Base-by-base conservation (phyloP, 2,113 vertebrate genomes). In the Speoplatyrhinus poulsoni region DNA sequence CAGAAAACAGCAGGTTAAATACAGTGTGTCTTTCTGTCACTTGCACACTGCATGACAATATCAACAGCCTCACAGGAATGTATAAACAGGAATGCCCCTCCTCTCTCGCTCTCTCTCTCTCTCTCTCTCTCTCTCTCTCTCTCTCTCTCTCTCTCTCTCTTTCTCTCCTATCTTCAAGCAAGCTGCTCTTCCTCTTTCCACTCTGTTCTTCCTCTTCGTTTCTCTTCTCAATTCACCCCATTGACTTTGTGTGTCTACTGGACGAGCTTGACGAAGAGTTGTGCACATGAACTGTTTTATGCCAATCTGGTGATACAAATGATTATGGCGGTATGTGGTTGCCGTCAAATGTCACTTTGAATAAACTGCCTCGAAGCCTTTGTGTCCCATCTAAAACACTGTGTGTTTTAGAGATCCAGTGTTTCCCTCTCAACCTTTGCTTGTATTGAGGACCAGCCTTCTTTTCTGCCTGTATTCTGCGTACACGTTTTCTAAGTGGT, bases 61-160 rank as follows among this genome's bases (percentile, higher is more conserved):
- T 73, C 69, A 79, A 84, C 72, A 83, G 54, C 17, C 67, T 15
- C 46, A 70, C n/a, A 68, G 69, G 9, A 32, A 49, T 57, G 46
- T 69, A 60, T 85, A 91, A 90, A 91, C 88, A 88, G 87, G 84
- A 90, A 84, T 62, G 73, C 57, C 67, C 69, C n/a, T 60, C 63
- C 68, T 82, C 65, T 65, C 57, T 81, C 55, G 1, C 19, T 19
- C 19, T 19, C 19, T 19, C 19, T 84, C 85, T 87, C 83, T 77
- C 54, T 41, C 67, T 10, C 41, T 9, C 11, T 50, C 17, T 15
- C 32, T 13, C 33, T 41, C 58, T 6, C 11, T 13, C 12, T 36
- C 58, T 60, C 3, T 60, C 12, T n/a, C n/a, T n/a, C 11, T 50
- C 17, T 15, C 32, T 13, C 33, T 41, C 58, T 6, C 11, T 13